Conservation (phyloP, 1,140 invertebrate species). For the Eulimnadia texana region DNA sequence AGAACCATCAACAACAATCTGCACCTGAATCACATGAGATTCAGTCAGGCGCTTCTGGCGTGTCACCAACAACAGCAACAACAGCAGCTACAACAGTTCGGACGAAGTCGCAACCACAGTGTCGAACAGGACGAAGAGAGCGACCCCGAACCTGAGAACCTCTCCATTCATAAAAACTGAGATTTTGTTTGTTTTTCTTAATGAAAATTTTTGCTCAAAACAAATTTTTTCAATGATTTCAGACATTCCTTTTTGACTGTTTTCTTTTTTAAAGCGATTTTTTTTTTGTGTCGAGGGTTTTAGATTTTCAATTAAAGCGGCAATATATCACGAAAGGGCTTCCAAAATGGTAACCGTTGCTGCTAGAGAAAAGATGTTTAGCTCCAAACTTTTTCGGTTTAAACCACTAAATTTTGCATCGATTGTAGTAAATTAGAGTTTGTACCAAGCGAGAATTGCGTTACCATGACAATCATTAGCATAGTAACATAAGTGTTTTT, state of each 20-base stretch:
- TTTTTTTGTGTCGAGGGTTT: background rate
- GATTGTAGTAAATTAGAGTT: no score
- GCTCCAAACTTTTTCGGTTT: no score
- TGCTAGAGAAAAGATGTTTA: no score
- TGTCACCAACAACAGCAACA: conserved; percentile 5
- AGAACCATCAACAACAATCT: conserved; percentile 11
- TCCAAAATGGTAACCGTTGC: no score
- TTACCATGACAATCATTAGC: conserved; percentile 1
- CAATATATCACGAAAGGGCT: background rate
- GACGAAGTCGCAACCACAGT: conserved; percentile 8
- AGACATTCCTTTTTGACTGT: background rate
- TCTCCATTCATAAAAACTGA: conserved; percentile 8
- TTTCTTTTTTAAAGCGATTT: background rate
- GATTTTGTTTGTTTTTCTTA: background rate
- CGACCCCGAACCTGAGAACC: conserved; percentile 14
- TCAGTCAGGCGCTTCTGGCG: conserved; percentile 5
- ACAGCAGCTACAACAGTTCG: background rate
- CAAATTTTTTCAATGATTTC: background rate
- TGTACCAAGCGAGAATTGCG: no score
- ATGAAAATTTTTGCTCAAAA: background rate
- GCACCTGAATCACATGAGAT: background rate
- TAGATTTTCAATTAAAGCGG: background rate
- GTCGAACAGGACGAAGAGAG: conserved; percentile 11
- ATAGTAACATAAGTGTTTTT: no score
- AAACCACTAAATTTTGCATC: no score